Evolutionary conservation across 2,888 invertebrate genomes (phyloP), one percentile per base, ranked within the genome.

Genomic region (Hylaea fasciaria): DNA sequence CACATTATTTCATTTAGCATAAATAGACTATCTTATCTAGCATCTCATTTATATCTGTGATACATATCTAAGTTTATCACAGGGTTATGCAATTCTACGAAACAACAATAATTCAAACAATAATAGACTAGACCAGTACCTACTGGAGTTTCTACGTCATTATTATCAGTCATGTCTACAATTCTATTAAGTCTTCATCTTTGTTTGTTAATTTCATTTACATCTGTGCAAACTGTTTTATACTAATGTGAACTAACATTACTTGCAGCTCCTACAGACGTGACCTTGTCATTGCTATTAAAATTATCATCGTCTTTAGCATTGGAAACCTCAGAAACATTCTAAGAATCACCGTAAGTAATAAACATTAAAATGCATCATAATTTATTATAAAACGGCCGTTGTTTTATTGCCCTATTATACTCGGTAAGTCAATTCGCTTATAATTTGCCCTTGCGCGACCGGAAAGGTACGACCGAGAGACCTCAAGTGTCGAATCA

Each of bases 401-500:
- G 55, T 37, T 64, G 44, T 62, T 64, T 62, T 59, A 51, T 64
- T 48, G 52, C 46, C 41, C 14, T 49, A 62, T 61, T 61, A 47
- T 45, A 44, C 47, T 50, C 22, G 44, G 39, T 13, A 48, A 50
- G 43, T 43, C 58, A 57, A 62, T 59, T 57, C 48, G 59, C 47
- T 55, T 60, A 52, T 51, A 48, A 13, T 17, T 22, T 58, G 74
- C 68, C 81, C 78, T 81, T 81, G 74, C 57, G 68, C 66, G 62
- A 74, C 73, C 69, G 71, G 73, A 76, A 69, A 71, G 57, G 64
- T 45, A 52, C 66, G 78, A 80, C 14, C 16, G 35, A 22, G 35
- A 40, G 29, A 53, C 83, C 81, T 83, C 68, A 77, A 58, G 57
- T 69, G 74, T 73, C 78, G 69, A 64, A 71, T 72, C 76, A 52